Conservation (phyloP, 2,113 vertebrate genomes). For the Sander vitreus region DNA sequence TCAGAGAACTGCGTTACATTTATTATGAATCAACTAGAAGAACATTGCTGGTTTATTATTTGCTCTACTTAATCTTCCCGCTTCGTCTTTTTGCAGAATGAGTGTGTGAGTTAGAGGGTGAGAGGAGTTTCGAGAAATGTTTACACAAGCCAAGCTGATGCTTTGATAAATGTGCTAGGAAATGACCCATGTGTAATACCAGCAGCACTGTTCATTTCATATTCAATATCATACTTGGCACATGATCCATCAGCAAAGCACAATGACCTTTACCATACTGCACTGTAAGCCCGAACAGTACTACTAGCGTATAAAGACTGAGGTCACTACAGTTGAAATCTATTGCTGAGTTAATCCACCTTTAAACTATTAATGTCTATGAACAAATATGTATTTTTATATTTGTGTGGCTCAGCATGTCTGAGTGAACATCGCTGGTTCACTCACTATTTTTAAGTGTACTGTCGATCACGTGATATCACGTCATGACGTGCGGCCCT, state of each 20-base stretch:
- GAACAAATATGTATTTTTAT: too few species aligned
- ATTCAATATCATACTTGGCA: constrained; percentile 43
- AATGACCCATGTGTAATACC: constrained; percentile 53
- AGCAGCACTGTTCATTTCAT: constrained; percentile 45
- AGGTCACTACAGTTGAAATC: too few species aligned
- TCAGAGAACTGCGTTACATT: background rate
- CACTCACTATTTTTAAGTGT: too few species aligned
- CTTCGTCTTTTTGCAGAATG: background rate
- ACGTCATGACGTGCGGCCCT: too few species aligned
- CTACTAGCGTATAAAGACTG: too few species aligned
- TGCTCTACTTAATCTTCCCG: background rate
- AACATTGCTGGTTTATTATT: constrained; percentile 1
- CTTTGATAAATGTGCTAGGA: constrained; percentile 55
- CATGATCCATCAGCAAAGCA: constrained; percentile 61
- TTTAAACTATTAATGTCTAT: too few species aligned
- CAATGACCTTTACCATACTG: constrained; percentile 60
- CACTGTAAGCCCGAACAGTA: too few species aligned
- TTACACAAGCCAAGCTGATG: constrained; percentile 15
- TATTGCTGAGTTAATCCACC: too few species aligned
- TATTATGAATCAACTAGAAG: background rate
- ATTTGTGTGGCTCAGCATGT: too few species aligned
- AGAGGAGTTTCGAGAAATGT: constrained; percentile 30
- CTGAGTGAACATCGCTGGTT: too few species aligned
- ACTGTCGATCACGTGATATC: too few species aligned
- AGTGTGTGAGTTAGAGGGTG: background rate